Percentiles rank a stretch among this genome's conserved stretches.
phyloP scores from a whole-genome alignment of 2,888 invertebrate genomes.

The Anagyrus pseudococci region DNA sequence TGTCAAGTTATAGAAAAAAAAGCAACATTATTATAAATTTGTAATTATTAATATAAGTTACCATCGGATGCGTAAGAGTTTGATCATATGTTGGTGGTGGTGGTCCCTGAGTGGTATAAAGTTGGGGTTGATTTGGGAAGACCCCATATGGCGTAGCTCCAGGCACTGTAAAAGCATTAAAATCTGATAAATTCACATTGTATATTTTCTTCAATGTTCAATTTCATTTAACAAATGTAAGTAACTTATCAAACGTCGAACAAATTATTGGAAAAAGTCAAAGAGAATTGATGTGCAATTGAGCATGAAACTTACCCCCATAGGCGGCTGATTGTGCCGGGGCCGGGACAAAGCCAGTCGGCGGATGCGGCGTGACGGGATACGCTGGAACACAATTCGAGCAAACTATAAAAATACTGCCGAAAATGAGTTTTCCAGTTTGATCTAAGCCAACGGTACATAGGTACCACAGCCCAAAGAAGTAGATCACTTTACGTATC shows the following conservation, averaged over 20 bases:
- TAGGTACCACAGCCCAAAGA: slow-evolving; percentile 56
- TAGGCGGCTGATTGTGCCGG: slow-evolving; percentile 58
- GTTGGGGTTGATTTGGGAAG: slow-evolving; percentile 67
- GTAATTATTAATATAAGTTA: slow-evolving; percentile 61
- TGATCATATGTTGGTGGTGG: slow-evolving; percentile 72
- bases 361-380: slow-evolving; percentile 60
- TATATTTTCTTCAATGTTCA: neutral
- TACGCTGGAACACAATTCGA: slow-evolving; percentile 59
- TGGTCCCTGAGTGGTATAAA: slow-evolving; percentile 72
- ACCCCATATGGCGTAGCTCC: slow-evolving; percentile 70
- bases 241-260: neutral
- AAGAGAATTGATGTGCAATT: slow-evolving; percentile 2
- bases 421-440: slow-evolving; percentile 35
- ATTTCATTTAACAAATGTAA: too few species aligned
- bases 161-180: slow-evolving; percentile 62
- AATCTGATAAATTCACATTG: neutral
- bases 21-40: too few species aligned
- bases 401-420: slow-evolving; percentile 21
- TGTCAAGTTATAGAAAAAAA: neutral
- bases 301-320: slow-evolving; percentile 49
- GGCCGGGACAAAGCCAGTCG: slow-evolving; percentile 60
- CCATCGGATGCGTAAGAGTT: slow-evolving; percentile 69
- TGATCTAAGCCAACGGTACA: slow-evolving; percentile 56
- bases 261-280: too few species aligned
- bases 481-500: slow-evolving; percentile 33